Percentiles rank a stretch among this genome's conserved stretches.
These are phyloP conservation scores for Corella eumyota DNA, from an alignment of 23 tunicate genomes.

Conservation along the genomic window DNA sequence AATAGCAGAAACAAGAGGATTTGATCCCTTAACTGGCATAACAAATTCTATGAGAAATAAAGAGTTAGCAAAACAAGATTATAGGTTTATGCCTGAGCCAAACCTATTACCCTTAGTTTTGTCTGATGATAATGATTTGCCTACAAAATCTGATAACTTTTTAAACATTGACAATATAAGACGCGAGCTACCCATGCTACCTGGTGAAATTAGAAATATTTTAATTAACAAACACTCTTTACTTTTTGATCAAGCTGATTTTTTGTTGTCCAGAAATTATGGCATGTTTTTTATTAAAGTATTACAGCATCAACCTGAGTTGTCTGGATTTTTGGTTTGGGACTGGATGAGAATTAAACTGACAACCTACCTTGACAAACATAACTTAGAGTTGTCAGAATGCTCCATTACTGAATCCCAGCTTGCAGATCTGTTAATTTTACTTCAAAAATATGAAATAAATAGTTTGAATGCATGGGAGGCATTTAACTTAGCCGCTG, in stretches of 20 bases:
- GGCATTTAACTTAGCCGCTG: neutral
- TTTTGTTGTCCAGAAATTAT: conserved; percentile 18
- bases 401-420: neutral
- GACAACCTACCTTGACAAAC: too few relatives aligned
- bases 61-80: conserved; percentile 44
- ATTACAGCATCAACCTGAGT: neutral
- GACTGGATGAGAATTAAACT: too few relatives aligned
- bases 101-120: conserved; percentile 64
- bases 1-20: conserved; percentile 70
- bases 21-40: conserved; percentile 28
- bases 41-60: conserved; percentile 70
- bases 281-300: neutral
- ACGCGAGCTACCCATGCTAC: conserved; percentile 23
- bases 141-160: too few relatives aligned
- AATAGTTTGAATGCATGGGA: neutral
- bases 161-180: conserved; percentile 48
- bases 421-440: neutral
- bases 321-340: neutral
- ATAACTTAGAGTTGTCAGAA: too few relatives aligned
- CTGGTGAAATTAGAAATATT: conserved; percentile 10
- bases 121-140: conserved; percentile 23
- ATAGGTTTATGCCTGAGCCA: conserved; percentile 91
- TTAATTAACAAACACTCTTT: conserved; percentile 9
- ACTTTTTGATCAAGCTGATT: conserved; percentile 8
- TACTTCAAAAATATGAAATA: neutral